Evolutionary conservation across 2,113 vertebrate genomes (phyloP), one percentile per base, ranked within the genome.

Genomic region (Clarias gariepinus): DNA sequence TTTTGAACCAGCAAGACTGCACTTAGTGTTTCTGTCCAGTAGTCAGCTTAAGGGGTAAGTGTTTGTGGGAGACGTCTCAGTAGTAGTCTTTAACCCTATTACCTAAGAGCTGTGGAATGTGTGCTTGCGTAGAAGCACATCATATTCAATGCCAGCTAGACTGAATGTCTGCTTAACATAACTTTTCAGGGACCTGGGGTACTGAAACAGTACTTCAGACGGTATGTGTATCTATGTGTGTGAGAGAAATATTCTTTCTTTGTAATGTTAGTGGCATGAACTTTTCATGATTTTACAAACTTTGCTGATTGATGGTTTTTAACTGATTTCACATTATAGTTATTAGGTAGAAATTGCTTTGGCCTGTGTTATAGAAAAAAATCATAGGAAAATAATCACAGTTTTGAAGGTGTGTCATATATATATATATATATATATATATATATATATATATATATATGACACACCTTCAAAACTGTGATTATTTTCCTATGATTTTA

Each of bases 21-120:
- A 5, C 23, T 52, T 82, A 30, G 19, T 0, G 13, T 57, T 47
- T 52, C 10, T 71, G 66, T 53, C 7, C 15, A 33, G 16, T 33
- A 71, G 36, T 21, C 18, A 18, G 47, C 81, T 82, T 15, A 60
- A n/a, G 6, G 52, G 11, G 3, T 12, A 68, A 52, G 8, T 21
- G 18, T 41, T 71, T 41, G 30, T 15, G 30, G 9, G 33, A 36
- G 25, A 71, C 0, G 19, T 41, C 8, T 41, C 84, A 89, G 63
- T 87, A 81, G 83, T 86, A 81, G 81, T 87, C 84, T 82, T 86
- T 87, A 30, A 92, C 89, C 85, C 89, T 80, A 10, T 93, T 90
- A 87, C 76, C 64, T 91, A 91, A 91, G 66, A 69, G 21, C 74
- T 86, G 33, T 55, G 18, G 66, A 83, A 74, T 91, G 85, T 87